Conservation (phyloP, 2,888 invertebrate genomes). For the Drosophila kambysellisi region DNA sequence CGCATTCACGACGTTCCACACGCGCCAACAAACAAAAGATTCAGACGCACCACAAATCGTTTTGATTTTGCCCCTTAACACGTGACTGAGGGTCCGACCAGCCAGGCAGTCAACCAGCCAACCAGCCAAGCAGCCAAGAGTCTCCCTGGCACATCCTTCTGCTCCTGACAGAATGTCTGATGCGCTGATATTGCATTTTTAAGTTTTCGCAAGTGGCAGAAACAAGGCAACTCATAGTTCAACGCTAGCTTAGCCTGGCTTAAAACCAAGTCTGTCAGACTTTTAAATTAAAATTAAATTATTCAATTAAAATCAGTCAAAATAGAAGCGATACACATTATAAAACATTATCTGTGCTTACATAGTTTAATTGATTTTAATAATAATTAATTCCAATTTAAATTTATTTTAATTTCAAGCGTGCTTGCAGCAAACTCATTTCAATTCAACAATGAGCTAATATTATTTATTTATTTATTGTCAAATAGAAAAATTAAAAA, state of each 20-base stretch:
- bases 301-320: background rate
- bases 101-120: conserved; percentile 1
- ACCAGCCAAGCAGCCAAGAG: conserved; percentile 1
- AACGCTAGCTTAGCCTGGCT: background rate
- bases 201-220: background rate
- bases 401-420: background rate
- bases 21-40: conserved; percentile 71
- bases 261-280: background rate
- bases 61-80: conserved; percentile 64
- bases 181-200: conserved; percentile 44
- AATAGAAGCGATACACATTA: background rate
- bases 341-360: background rate
- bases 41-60: conserved; percentile 61
- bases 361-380: background rate
- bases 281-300: background rate
- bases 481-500: no score
- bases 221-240: conserved; percentile 1
- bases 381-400: background rate
- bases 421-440: background rate
- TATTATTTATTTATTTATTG: no score
- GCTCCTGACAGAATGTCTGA: conserved; percentile 34
- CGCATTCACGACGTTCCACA: conserved; percentile 62
- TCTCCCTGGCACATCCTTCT: background rate
- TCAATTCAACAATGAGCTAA: background rate
- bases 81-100: conserved; percentile 58